Conservation (phyloP, 35 echinoderm and acorn worm species). For the Hemicentrotus pulcherrimus region DNA sequence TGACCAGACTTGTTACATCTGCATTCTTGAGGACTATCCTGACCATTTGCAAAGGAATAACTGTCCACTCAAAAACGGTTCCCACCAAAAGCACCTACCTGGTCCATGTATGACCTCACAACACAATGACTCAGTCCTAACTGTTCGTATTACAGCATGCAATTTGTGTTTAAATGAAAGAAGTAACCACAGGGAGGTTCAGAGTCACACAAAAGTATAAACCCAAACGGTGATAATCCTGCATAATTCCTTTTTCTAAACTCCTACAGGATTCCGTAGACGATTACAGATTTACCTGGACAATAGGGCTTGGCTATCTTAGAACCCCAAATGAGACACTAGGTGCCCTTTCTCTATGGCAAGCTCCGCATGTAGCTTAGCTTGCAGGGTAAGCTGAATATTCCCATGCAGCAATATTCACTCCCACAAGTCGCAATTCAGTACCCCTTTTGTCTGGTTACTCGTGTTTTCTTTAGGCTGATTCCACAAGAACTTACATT, state of each 20-base stretch:
- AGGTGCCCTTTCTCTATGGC: background rate
- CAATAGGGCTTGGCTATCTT: background rate
- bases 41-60: background rate
- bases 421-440: background rate
- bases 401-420: background rate
- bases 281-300: background rate
- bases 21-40: background rate
- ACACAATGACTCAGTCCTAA: background rate
- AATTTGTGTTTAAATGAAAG: background rate
- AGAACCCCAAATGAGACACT: background rate
- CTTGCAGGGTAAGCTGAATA: background rate
- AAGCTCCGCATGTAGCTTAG: background rate
- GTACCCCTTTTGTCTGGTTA: background rate
- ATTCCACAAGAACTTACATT: constrained; percentile 3
- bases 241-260: background rate
- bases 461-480: background rate
- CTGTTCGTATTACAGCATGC: background rate
- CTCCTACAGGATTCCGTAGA: background rate
- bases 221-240: background rate
- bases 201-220: background rate
- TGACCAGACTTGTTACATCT: background rate
- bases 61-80: background rate
- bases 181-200: background rate
- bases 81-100: background rate
- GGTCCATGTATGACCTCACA: background rate